Evolutionary conservation across 1,140 invertebrate genomes (phyloP), one percentile per base, ranked within the genome.

Genomic region (Stegodyphus mimosarum): DNA sequence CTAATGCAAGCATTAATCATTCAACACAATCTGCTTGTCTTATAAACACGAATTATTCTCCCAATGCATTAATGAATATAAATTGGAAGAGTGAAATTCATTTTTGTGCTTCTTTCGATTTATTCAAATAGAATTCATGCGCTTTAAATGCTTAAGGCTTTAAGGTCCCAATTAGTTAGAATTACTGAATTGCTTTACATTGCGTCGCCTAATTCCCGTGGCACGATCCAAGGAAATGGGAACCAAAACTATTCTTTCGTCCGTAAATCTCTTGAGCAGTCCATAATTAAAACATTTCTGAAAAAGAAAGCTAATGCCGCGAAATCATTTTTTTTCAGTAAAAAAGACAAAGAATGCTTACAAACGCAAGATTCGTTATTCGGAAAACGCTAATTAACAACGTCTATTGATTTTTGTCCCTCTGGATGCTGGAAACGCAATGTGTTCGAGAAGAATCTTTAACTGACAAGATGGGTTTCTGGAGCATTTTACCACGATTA

Each of bases 111-210:
- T 33, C 33, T 33, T 33, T 9, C 7, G 7, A 77, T 63, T 77
- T 50, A 49, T 81, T 81, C 67, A 15, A 72, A 72, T n/a, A 13
- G 69, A 72, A 63, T 52, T 81, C 72, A 52, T 81, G 50, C 69
- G 78, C 18, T 81, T 81, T 81, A 72, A 81, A 79, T 79, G 67
- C 77, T 79, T 70, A 79, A 70, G 69, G 69, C 17, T 81, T 81
- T 81, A 78, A 69, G 64, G 50, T 72, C 48, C 69, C 69, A 81
- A 81, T 81, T 81, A 81, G 78, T 72, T 81, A 72, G 78, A 81
- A 81, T 81, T 81, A 81, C 72, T 69, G 69, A 81, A 81, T 60
- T 78, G 76, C 52, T 78, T 78, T 78, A 78, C 78, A 81, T 60
- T 33, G 53, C 50, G 15, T 6, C 69, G 67, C 70, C 78, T 63